Percentiles rank a stretch among this genome's conserved stretches.
Evolutionary conservation across 2,113 vertebrate species (phyloP).

Genomic region (Megaceryle torquata): DNA sequence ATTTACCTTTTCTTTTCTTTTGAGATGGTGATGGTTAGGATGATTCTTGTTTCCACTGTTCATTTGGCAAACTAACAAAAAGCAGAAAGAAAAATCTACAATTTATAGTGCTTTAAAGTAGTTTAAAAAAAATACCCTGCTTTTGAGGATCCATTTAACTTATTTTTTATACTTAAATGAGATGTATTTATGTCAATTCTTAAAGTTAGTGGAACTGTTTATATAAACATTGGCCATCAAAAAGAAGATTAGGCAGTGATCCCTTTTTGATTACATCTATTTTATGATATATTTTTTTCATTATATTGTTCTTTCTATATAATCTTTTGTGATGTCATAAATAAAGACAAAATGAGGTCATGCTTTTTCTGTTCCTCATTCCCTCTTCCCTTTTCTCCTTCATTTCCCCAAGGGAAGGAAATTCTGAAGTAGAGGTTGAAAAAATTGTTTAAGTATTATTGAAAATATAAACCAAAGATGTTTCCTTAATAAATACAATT

Average conservation of each 20-base stretch:
- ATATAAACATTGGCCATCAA: neutral
- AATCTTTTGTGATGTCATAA: neutral
- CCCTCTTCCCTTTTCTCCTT: neutral
- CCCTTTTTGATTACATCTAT: neutral
- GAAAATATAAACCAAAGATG: conserved; percentile 74
- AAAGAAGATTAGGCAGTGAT: neutral
- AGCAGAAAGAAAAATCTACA: neutral
- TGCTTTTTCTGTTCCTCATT: neutral
- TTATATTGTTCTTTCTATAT: neutral
- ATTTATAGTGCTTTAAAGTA: neutral
- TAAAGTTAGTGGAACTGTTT: neutral
- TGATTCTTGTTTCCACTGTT: neutral
- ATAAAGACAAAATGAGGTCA: neutral
- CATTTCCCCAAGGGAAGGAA: conserved; percentile 17
- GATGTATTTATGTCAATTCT: neutral
- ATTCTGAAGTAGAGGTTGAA: conserved; percentile 61
- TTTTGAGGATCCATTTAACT: neutral
- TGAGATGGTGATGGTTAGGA: too few relatives aligned
- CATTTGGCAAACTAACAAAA: neutral
- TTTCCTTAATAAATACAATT: conserved; percentile 80
- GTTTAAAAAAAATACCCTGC: neutral
- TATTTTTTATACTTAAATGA: neutral
- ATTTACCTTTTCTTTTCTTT: too few relatives aligned
- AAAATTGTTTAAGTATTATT: conserved; percentile 70
- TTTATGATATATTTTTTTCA: neutral